phyloP scores from a whole-genome alignment of 2,797 vertebrate genomes.

The Poeciliopsis infans region DNA sequence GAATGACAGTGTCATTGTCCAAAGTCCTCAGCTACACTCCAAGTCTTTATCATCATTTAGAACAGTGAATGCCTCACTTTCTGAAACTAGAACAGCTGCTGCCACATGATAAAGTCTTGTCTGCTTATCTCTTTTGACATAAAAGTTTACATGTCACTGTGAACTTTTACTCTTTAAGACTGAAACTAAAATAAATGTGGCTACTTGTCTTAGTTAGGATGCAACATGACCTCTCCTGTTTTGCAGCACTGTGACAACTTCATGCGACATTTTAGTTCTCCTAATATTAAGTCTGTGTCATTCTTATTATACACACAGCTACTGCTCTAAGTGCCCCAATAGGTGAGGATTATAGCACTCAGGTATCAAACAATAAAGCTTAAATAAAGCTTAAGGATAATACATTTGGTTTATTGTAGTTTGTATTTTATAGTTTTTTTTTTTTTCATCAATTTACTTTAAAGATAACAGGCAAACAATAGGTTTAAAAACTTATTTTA shows the following conservation, averaged over 20 bases:
- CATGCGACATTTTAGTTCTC: not conserved
- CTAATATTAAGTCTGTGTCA: not conserved
- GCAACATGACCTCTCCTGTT: not conserved
- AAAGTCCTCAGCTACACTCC: not conserved
- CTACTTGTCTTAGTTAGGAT: not conserved
- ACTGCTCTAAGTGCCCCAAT: not conserved
- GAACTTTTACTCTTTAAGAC: not conserved
- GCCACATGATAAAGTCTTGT: not conserved
- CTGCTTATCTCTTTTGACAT: conserved; percentile 5
- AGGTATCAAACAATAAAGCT: not conserved
- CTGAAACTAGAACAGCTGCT: not conserved
- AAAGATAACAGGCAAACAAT: not conserved
- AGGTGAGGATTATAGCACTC: not conserved
- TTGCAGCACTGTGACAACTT: not conserved
- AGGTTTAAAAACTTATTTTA: not conserved
- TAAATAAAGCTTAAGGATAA: not conserved
- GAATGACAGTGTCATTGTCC: not conserved
- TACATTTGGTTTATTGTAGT: not conserved
- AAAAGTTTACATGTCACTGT: not conserved
- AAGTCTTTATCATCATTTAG: not conserved
- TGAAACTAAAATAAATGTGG: not conserved
- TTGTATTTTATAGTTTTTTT: not conserved
- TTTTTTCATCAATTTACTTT: not conserved
- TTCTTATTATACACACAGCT: not conserved
- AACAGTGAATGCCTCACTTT: not conserved